phyloP scores from a whole-genome alignment of 2,797 vertebrate genomes.

The Pangasius krempfi region DNA sequence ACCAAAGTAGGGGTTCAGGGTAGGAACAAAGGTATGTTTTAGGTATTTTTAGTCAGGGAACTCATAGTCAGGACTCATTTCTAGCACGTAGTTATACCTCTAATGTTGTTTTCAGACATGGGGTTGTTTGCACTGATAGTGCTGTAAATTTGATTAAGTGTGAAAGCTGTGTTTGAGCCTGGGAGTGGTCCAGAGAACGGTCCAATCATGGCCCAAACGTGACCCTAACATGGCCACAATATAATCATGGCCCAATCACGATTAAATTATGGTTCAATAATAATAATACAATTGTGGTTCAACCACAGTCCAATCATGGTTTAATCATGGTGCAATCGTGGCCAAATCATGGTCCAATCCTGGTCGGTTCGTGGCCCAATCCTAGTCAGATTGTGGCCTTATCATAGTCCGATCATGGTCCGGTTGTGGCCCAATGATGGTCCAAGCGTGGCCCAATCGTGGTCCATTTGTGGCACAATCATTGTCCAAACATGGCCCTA shows the following conservation, averaged over 20 bases:
- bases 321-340: not conserved
- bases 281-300: not conserved
- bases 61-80: not conserved
- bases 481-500: no score
- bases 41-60: not conserved
- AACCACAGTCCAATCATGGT: not conserved
- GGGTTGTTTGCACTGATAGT: not conserved
- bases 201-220: not conserved
- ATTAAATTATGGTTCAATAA: not conserved
- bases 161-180: not conserved
- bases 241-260: not conserved
- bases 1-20: not conserved
- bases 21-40: not conserved
- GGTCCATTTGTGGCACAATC: not conserved
- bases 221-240: not conserved
- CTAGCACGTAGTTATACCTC: not conserved
- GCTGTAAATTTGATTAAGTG: not conserved
- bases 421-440: not conserved
- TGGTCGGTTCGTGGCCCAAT: not conserved
- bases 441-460: not conserved
- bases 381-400: not conserved
- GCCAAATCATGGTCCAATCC: not conserved
- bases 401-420: not conserved
- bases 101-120: not conserved
- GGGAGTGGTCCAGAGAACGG: not conserved